Evolutionary conservation across 2,113 vertebrate genomes (phyloP).

Genomic region (Parotia lawesii): DNA sequence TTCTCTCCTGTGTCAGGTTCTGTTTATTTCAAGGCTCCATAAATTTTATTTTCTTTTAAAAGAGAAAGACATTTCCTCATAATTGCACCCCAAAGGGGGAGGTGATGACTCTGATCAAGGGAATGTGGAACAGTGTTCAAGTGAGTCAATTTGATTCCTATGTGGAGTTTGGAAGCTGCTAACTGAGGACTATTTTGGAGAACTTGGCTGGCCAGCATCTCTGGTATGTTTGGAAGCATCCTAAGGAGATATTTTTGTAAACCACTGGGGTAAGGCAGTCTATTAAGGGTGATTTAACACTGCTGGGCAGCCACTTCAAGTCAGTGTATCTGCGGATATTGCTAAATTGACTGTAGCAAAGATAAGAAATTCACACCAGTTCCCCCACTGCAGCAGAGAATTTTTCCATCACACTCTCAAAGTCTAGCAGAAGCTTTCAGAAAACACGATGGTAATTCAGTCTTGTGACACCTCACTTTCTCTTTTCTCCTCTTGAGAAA

Average conservation of each 20-base stretch:
- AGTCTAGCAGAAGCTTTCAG: not conserved
- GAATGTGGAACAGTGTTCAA: not conserved
- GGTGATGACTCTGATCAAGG: not conserved
- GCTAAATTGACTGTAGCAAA: not conserved
- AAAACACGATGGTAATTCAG: not conserved
- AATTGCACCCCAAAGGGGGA: fast-evolving
- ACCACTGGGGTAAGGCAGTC: not conserved
- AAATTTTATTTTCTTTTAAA: not conserved
- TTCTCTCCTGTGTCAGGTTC: not conserved
- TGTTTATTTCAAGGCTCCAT: not conserved
- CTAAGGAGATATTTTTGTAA: conserved; percentile 47
- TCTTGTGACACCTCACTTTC: not conserved
- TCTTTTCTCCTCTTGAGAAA: not conserved
- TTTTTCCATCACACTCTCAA: not conserved
- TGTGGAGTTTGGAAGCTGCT: not conserved
- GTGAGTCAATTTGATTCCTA: not conserved
- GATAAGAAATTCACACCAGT: not conserved
- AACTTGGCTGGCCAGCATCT: not conserved
- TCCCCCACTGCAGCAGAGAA: not conserved
- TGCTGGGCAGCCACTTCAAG: not conserved
- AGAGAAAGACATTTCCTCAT: not conserved
- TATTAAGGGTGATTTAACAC: not conserved
- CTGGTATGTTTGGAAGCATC: not conserved
- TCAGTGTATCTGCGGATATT: not conserved
- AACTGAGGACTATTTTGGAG: not conserved